Evolutionary conservation across 2,113 vertebrate genomes (phyloP).

Genomic region (Dinomys branickii): DNA sequence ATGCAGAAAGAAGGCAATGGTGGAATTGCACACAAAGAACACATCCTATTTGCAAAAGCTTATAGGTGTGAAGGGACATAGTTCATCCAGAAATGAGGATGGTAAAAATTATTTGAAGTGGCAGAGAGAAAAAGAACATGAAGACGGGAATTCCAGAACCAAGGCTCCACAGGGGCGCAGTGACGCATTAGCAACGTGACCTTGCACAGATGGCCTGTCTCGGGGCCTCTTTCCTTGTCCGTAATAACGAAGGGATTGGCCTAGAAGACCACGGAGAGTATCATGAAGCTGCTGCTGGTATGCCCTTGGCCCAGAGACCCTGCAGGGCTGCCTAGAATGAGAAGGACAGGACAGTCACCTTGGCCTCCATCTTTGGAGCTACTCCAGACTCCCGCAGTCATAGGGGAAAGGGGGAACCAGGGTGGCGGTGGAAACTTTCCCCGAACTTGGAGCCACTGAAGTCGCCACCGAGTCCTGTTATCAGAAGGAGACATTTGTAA

Average conservation of each 20-base stretch:
- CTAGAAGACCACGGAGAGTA: not conserved
- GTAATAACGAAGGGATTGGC: not conserved
- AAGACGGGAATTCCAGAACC: not conserved
- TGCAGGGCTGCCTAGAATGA: not conserved
- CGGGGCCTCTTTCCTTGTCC: not conserved
- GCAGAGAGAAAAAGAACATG: not conserved
- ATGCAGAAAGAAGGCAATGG: not conserved
- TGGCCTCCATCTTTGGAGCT: constrained; percentile 36
- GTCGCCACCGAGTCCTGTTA: constrained; percentile 58
- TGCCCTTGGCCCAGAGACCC: not conserved
- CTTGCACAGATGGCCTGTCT: not conserved
- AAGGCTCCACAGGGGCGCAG: accelerated
- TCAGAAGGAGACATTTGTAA: constrained; percentile 74
- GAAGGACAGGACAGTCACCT: constrained; percentile 54
- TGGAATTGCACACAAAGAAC: not conserved
- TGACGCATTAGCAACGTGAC: not conserved
- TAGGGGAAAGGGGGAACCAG: not conserved
- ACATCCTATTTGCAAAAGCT: not conserved
- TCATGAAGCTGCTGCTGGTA: not conserved
- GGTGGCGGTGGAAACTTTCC: constrained; percentile 63
- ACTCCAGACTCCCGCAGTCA: not conserved
- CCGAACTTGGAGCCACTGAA: not conserved
- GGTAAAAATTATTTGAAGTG: not conserved
- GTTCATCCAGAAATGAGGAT: not conserved
- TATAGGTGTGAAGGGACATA: not conserved